Conservation (phyloP, 2,113 vertebrate species). For the Plecturocebus donacophilus region DNA sequence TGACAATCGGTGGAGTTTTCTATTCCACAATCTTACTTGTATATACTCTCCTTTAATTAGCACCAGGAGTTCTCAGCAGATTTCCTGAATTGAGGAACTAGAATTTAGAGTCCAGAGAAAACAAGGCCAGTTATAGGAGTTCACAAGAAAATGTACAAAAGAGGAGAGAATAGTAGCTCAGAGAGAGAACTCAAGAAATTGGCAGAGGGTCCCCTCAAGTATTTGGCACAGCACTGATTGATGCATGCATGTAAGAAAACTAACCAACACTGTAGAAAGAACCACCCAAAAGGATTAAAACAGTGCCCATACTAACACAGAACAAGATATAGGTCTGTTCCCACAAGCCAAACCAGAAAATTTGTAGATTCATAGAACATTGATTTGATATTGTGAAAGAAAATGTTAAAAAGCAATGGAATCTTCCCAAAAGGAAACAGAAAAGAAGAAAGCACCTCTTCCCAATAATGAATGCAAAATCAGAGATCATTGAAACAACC, state of each 20-base stretch:
- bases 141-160: not conserved
- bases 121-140: not conserved
- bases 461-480: not conserved
- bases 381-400: not conserved
- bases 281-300: not conserved
- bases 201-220: not conserved
- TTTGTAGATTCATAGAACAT: not conserved
- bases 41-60: no score
- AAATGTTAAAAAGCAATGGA: not conserved
- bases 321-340: not conserved
- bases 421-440: not conserved
- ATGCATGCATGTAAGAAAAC: not conserved
- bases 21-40: no score
- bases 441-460: not conserved
- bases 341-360: not conserved
- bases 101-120: not conserved
- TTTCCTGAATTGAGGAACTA: not conserved
- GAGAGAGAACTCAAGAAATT: not conserved
- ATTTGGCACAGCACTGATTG: not conserved
- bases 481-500: not conserved
- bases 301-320: no score
- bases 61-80: not conserved
- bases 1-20: no score
- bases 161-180: no score
- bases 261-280: no score